Conservation (phyloP, 1,140 invertebrate species). For the Aphelenchoides fujianensis region DNA sequence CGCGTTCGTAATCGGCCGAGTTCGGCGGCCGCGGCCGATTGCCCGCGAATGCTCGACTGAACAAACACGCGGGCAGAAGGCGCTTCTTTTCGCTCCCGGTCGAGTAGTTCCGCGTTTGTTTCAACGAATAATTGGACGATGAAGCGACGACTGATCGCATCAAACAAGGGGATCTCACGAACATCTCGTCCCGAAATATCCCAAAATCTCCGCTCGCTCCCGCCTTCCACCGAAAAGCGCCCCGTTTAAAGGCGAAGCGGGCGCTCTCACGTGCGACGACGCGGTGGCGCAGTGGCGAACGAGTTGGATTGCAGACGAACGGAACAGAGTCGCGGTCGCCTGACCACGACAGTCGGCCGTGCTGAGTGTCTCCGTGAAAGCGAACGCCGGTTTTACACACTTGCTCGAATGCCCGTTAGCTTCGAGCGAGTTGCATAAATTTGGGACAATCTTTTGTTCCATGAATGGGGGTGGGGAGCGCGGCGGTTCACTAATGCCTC, state of each 20-base stretch:
- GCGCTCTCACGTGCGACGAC: not conserved
- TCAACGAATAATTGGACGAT: no score
- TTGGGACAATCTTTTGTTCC: not conserved
- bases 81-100: no score
- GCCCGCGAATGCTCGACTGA: no score
- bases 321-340: constrained; percentile 7
- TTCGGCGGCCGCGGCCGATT: no score
- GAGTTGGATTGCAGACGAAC: not conserved
- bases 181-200: no score
- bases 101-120: no score
- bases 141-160: no score
- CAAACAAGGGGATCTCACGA: no score
- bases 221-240: not conserved
- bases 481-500: not conserved
- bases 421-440: constrained; percentile 14
- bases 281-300: not conserved
- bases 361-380: constrained; percentile 15
- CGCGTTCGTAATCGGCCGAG: no score
- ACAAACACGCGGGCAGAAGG: no score
- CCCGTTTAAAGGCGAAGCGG: not conserved
- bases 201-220: no score
- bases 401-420: not conserved
- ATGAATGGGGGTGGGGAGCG: no score
- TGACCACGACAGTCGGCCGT: not conserved
- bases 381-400: constrained; percentile 13